Conservation (phyloP, 2,113 vertebrate species). For the Cyphomyrus discorhynchus region DNA sequence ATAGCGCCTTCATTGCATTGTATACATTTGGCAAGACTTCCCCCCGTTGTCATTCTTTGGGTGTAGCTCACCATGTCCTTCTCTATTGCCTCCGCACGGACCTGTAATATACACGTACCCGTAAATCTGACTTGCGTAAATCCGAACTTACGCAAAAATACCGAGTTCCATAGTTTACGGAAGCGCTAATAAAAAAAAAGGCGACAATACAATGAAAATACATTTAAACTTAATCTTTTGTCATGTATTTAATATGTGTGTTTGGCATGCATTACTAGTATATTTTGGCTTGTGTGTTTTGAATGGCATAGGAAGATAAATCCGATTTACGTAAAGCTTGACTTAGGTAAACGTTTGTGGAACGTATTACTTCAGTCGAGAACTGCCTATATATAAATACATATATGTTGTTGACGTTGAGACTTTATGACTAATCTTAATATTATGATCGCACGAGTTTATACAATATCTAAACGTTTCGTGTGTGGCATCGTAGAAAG, state of each 20-base stretch:
- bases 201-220: background rate
- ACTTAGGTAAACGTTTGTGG: background rate
- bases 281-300: background rate
- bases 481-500: background rate
- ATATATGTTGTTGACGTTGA: background rate
- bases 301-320: background rate
- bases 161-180: background rate
- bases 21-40: background rate
- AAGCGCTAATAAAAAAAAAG: background rate
- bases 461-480: background rate
- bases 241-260: background rate
- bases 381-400: background rate
- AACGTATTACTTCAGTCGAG: background rate
- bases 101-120: background rate
- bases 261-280: background rate
- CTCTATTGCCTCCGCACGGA: background rate
- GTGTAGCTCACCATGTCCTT: background rate
- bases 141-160: background rate
- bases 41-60: background rate
- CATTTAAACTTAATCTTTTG: background rate
- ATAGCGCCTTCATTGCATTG: background rate
- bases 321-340: background rate
- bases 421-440: background rate
- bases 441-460: background rate
- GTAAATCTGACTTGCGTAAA: background rate